Base-by-base conservation (phyloP, 2,797 vertebrate genomes). In the Petrocephalus schoutedeni region DNA sequence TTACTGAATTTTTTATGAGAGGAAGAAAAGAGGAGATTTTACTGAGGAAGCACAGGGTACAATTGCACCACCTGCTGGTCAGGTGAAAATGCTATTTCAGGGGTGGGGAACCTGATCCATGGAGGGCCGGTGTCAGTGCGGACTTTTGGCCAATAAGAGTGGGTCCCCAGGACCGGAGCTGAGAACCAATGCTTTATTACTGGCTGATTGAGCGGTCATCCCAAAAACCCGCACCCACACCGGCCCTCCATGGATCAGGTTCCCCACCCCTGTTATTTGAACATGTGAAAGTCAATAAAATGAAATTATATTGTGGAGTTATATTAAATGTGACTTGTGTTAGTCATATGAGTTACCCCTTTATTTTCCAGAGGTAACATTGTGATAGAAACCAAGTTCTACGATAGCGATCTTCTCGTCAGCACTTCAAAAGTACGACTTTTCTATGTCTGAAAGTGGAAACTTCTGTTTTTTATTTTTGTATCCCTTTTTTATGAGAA, bases 351-450 rank as follows among this genome's bases (percentile, higher is more conserved):
- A 36, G 14, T 36, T 41, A 14, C 53, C 87, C 32, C 90, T 89
- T 89, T 90, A 92, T 88, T 91, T 23, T 49, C 1, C 94, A 99
- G 98, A 88, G 98, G 98, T 89, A 99, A 99, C 86, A 98, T 99
- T 92, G 97, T 99, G 93, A 99, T 99, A 96, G 98, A 99, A 95
- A 99, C 98, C 89, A 99, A 99, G 95, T 99, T 99, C 95, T 99
- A 94, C 88, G 98, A 99, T 14, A 97, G 98, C 1, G 97, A 99
- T 77, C 98, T 99, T 93, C 98, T 99, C 0, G 98, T 99, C 94
- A 99, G 98, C 96, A 99, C 98, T 89, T 99, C 98, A 91, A 97
- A 95, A 94, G 98, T 99, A 95, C 97, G 97, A 92, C 97, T 99
- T 93, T 99, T 99, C 96, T 99, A 99, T 90, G 95, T 99, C 94